phyloP scores from a whole-genome alignment of 2,113 vertebrate genomes.

The Fulica atra region DNA sequence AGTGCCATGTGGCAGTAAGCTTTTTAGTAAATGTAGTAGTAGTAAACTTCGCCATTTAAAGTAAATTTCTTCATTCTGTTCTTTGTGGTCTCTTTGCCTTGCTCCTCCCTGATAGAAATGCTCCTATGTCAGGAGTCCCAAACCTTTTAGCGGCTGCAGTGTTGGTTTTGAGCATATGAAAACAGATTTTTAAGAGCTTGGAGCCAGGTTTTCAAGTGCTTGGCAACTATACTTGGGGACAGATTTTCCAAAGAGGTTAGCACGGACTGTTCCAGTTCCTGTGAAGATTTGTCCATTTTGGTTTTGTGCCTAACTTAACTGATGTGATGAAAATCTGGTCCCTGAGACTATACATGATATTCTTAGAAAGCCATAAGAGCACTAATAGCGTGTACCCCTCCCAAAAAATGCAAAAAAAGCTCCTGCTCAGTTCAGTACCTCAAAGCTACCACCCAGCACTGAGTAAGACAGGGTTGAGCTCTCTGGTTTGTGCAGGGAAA shows the following conservation, averaged over 20 bases:
- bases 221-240: constrained; percentile 2
- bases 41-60: background rate
- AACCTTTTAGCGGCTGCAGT: background rate
- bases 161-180: background rate
- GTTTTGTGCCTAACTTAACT: constrained; percentile 11
- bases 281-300: constrained; percentile 29
- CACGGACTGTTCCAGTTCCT: constrained; percentile 17
- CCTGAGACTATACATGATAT: background rate
- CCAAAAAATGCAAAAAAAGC: background rate
- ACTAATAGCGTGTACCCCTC: background rate
- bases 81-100: background rate
- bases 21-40: background rate
- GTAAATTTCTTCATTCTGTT: background rate
- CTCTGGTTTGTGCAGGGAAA: background rate
- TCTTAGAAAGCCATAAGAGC: background rate
- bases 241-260: constrained; percentile 34
- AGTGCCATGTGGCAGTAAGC: background rate
- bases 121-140: background rate
- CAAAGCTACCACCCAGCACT: background rate
- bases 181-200: background rate
- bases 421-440: background rate
- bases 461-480: background rate
- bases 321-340: constrained; percentile 1
- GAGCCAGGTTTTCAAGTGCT: constrained; percentile 18
- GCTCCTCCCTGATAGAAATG: background rate